Evolutionary conservation across 37 sponge, comb jelly and placozoan species (phyloP).

Genomic region (Ianthella basta): DNA sequence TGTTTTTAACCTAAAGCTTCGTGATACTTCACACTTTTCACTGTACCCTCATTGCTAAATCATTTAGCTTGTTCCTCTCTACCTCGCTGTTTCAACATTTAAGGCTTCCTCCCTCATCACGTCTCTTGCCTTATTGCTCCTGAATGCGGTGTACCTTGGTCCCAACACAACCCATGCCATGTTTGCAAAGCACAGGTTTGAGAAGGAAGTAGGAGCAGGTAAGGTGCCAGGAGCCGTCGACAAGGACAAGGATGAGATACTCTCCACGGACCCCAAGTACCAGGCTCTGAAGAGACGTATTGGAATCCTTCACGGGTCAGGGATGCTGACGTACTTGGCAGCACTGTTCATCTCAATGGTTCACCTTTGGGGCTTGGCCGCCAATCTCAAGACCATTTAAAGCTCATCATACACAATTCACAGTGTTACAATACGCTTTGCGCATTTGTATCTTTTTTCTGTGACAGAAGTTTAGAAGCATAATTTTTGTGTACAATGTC

Average conservation of each 20-base stretch:
- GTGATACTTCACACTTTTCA: too few species aligned
- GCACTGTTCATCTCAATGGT: slow-evolving; percentile 40
- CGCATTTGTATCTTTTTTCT: too few species aligned
- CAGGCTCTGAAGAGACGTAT: slow-evolving; percentile 46
- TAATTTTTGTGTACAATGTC: too few species aligned
- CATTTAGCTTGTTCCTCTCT: background rate
- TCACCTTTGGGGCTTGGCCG: slow-evolving; percentile 63
- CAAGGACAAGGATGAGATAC: slow-evolving; percentile 42
- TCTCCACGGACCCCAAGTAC: slow-evolving; percentile 55
- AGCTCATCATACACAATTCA: too few species aligned
- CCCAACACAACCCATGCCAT: slow-evolving; percentile 43
- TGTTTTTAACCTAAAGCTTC: too few species aligned
- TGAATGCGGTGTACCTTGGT: slow-evolving; percentile 48
- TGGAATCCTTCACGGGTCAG: slow-evolving; percentile 30
- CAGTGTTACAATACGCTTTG: too few species aligned
- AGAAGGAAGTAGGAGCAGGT: slow-evolving; percentile 64
- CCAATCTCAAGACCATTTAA: slow-evolving; percentile 42
- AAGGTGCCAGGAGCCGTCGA: slow-evolving; percentile 58
- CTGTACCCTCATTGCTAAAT: too few species aligned
- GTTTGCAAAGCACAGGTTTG: slow-evolving; percentile 51
- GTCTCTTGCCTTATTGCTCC: background rate
- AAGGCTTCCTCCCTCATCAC: slow-evolving; percentile 6
- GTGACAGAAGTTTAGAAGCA: too few species aligned
- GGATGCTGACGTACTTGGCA: slow-evolving; percentile 40
- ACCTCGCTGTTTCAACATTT: too few species aligned